Percentiles rank a stretch among this genome's conserved stretches.
phyloP scores from a whole-genome alignment of 2,797 vertebrate genomes.

The Eospalax fontanierii region DNA sequence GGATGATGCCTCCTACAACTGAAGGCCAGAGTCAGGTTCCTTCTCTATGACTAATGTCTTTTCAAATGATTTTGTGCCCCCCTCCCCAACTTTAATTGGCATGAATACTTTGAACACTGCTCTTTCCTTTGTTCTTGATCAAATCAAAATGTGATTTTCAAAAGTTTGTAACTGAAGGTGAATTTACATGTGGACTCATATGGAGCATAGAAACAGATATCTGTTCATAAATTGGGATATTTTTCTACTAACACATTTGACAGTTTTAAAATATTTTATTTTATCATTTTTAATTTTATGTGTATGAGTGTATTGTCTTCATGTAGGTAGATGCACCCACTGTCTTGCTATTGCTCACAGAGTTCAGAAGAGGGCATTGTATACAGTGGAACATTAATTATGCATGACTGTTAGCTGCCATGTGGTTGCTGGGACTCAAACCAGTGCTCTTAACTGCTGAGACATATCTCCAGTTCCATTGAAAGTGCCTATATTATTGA shows the following conservation, averaged over 20 bases:
- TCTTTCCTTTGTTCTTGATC: background rate
- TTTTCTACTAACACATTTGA: background rate
- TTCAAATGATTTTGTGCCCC: background rate
- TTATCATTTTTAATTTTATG: no score
- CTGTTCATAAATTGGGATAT: background rate
- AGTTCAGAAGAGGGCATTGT: no score
- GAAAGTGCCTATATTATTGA: background rate
- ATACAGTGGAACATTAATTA: no score
- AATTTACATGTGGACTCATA: background rate
- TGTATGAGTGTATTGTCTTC: no score
- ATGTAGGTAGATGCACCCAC: no score
- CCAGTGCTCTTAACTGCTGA: no score
- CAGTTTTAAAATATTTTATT: conserved; percentile 6
- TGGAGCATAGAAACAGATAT: background rate
- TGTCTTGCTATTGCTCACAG: no score
- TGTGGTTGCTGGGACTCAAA: no score
- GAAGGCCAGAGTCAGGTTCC: background rate
- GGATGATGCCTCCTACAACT: background rate
- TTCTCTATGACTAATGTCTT: background rate
- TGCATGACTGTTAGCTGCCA: no score
- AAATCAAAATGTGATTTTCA: background rate
- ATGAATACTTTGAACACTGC: background rate
- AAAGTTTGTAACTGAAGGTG: background rate
- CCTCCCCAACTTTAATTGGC: background rate
- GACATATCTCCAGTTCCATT: no score